A percentile compares a stretch with the other conserved stretches of the same genome.
phyloP scores from a whole-genome alignment of 2,797 vertebrate genomes.

The Mormyrops boulengeri region DNA sequence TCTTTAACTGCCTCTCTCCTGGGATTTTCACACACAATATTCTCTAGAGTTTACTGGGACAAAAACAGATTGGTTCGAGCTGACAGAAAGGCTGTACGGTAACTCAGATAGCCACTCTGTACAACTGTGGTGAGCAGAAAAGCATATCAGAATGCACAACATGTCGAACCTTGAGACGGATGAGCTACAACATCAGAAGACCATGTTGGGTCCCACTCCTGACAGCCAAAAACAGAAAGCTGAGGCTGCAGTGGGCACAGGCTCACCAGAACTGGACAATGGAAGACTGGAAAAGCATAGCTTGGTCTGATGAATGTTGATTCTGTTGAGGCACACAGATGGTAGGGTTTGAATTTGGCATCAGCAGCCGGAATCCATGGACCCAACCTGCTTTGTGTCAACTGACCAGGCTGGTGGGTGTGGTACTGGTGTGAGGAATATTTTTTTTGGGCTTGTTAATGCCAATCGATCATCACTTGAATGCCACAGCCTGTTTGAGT shows the following conservation, averaged over 20 bases:
- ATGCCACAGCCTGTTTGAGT: background rate
- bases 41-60: background rate
- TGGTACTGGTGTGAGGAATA: background rate
- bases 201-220: background rate
- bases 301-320: background rate
- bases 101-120: background rate
- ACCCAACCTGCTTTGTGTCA: background rate
- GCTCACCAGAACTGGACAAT: background rate
- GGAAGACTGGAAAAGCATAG: background rate
- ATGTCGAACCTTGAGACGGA: background rate
- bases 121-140: background rate
- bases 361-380: background rate
- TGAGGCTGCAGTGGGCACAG: background rate
- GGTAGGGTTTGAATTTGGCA: background rate
- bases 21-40: background rate
- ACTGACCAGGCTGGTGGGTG: background rate
- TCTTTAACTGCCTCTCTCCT: background rate
- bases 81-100: background rate
- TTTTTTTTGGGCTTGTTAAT: background rate
- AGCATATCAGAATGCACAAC: background rate
- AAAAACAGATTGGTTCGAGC: background rate
- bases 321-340: background rate
- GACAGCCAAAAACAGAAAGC: background rate
- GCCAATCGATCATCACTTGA: background rate
- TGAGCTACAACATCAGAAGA: background rate